Percentiles rank a stretch among this genome's conserved stretches.
These are phyloP conservation scores for Pionites leucogaster DNA, from an alignment of 2,113 vertebrate species.

Conservation along the genomic window DNA sequence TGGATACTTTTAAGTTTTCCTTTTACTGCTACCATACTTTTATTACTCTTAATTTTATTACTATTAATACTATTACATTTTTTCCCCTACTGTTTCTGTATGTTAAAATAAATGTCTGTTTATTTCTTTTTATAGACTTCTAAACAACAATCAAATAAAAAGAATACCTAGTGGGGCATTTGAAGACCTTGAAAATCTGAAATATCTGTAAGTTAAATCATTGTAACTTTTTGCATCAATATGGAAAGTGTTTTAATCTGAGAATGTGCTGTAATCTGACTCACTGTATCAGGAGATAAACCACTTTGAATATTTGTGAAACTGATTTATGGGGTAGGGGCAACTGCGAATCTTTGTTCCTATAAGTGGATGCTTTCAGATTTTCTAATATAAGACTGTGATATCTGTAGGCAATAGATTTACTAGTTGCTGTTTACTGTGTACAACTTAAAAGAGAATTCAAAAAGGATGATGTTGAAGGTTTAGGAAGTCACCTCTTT, in stretches of 20 bases:
- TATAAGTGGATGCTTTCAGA: not conserved
- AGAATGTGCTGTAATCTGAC: not conserved
- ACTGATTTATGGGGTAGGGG: not conserved
- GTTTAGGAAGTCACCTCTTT: not conserved
- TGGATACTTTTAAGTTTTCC: not conserved
- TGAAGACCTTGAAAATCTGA: slow-evolving; percentile 96
- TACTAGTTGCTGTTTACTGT: not conserved
- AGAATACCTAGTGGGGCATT: slow-evolving; percentile 90
- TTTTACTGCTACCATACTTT: not conserved
- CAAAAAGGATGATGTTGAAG: not conserved
- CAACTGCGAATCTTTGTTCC: not conserved
- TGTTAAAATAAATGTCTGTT: not conserved
- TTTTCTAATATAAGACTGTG: not conserved
- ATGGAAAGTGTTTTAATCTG: not conserved
- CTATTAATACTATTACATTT: not conserved
- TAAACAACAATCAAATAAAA: slow-evolving; percentile 98
- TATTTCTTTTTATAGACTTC: slow-evolving; percentile 78
- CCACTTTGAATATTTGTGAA: not conserved
- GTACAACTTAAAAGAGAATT: not conserved
- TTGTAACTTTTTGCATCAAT: not conserved
- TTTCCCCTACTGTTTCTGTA: not conserved
- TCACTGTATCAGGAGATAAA: not conserved
- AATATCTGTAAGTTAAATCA: slow-evolving; percentile 94
- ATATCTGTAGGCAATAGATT: not conserved
- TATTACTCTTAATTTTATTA: not conserved